Evolutionary conservation across 2,797 vertebrate genomes (phyloP).

Genomic region (Alauda arvensis): DNA sequence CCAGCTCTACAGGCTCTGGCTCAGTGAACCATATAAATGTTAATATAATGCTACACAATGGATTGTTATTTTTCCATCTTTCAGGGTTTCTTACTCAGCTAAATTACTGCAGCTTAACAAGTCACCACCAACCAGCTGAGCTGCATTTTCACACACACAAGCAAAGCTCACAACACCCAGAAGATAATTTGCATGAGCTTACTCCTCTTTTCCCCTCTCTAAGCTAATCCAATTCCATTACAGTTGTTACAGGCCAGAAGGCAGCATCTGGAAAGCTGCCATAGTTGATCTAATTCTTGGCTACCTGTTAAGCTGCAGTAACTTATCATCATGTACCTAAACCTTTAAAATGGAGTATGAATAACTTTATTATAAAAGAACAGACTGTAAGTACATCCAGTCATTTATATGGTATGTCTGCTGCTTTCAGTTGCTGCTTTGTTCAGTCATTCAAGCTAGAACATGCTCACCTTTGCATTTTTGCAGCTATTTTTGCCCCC

Average conservation of each 20-base stretch:
- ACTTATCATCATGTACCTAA: not conserved
- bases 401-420: not conserved
- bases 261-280: not conserved
- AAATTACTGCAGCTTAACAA: conserved; percentile 55
- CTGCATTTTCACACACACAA: not conserved
- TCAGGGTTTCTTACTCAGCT: not conserved
- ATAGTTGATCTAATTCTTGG: not conserved
- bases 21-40: not conserved
- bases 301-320: conserved; percentile 56
- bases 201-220: not conserved
- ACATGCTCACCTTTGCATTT: not conserved
- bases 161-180: not conserved
- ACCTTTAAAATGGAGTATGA: not conserved
- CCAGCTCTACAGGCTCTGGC: not conserved
- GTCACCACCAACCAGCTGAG: not conserved
- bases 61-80: not conserved
- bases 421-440: not conserved
- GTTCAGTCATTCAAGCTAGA: conserved; percentile 2
- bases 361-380: not conserved
- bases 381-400: not conserved
- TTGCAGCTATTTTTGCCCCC: not conserved
- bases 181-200: not conserved
- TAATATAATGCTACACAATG: not conserved
- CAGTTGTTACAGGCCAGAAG: not conserved
- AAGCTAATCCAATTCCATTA: not conserved